These are phyloP conservation scores for Cacoxenus indagator DNA, from an alignment of 2,888 invertebrate species.

Conservation along the genomic window DNA sequence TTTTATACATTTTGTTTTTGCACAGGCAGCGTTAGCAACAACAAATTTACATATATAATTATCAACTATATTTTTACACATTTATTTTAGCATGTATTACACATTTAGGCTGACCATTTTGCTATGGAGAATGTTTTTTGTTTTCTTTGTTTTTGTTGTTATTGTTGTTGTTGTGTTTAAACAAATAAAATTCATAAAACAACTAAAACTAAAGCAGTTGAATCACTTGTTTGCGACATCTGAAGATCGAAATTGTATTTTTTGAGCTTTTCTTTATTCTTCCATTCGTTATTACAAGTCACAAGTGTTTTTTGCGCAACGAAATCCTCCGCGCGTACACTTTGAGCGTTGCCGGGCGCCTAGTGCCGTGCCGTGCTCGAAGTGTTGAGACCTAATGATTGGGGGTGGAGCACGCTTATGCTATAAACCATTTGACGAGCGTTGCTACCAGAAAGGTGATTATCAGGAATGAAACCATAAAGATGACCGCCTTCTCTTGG, in stretches of 20 bases:
- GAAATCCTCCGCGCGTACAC: no score
- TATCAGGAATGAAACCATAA: constrained; percentile 68
- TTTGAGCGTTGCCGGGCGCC: neutral
- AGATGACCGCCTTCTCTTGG: constrained; percentile 68
- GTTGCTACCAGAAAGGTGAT: constrained; percentile 68
- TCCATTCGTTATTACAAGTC: constrained; percentile 30
- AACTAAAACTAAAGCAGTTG: constrained; percentile 41
- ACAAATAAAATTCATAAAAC: constrained; percentile 30
- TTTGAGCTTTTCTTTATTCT: constrained; percentile 25
- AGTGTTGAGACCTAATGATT: constrained; percentile 34
- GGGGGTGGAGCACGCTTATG: constrained; percentile 41
- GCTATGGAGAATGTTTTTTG: constrained; percentile 23
- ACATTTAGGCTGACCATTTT: constrained; percentile 31
- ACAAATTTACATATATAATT: constrained; percentile 28
- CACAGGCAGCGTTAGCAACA: constrained; percentile 37
- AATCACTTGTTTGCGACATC: constrained; percentile 35
- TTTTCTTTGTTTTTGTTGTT: constrained; percentile 33
- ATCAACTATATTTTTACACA: constrained; percentile 25
- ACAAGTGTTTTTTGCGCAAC: no score
- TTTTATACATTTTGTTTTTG: constrained; percentile 29
- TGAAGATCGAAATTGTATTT: constrained; percentile 34
- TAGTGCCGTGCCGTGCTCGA: neutral
- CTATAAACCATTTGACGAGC: constrained; percentile 67
- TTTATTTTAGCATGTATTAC: constrained; percentile 31
- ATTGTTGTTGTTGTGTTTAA: constrained; percentile 15